Evolutionary conservation across 2,888 invertebrate species (phyloP).

Genomic region (Drosophila yooni): DNA sequence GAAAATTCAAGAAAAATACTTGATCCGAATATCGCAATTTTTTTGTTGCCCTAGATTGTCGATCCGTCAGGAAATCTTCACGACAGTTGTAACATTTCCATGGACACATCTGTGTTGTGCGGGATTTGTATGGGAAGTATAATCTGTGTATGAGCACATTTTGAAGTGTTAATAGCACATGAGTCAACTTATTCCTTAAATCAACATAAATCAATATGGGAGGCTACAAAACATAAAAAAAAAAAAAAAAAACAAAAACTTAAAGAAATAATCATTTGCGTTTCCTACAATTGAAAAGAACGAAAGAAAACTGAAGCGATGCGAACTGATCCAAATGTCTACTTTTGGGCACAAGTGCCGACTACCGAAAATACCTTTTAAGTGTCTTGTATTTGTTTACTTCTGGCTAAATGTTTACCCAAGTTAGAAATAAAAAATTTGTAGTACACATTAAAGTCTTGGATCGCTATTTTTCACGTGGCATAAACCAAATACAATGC

Average conservation of each 20-base stretch:
- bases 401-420: conserved; percentile 75
- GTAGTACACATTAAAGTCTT: conserved; percentile 72
- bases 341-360: conserved; percentile 72
- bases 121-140: conserved; percentile 34
- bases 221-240: conserved; percentile 14
- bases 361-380: conserved; percentile 75
- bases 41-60: conserved; percentile 17
- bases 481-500: conserved; percentile 64
- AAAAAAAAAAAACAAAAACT: conserved; percentile 32
- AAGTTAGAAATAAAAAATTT: conserved; percentile 72
- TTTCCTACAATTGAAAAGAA: conserved; percentile 53
- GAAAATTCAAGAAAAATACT: not conserved
- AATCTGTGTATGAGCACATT: conserved; percentile 50
- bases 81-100: conserved; percentile 60
- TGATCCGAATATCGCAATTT: not conserved
- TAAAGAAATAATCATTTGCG: conserved; percentile 64
- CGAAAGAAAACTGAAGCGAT: conserved; percentile 29
- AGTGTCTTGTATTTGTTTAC: conserved; percentile 77
- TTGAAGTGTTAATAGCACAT: conserved; percentile 70
- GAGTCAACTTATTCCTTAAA: conserved; percentile 75
- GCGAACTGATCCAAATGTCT: conserved; percentile 51
- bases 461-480: conserved; percentile 74
- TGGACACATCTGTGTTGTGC: conserved; percentile 48
- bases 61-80: conserved; percentile 25
- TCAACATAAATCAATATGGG: conserved; percentile 56